Evolutionary conservation across 1,140 invertebrate genomes (phyloP), one percentile per base, ranked within the genome.

Genomic region (Cydia strobilella): DNA sequence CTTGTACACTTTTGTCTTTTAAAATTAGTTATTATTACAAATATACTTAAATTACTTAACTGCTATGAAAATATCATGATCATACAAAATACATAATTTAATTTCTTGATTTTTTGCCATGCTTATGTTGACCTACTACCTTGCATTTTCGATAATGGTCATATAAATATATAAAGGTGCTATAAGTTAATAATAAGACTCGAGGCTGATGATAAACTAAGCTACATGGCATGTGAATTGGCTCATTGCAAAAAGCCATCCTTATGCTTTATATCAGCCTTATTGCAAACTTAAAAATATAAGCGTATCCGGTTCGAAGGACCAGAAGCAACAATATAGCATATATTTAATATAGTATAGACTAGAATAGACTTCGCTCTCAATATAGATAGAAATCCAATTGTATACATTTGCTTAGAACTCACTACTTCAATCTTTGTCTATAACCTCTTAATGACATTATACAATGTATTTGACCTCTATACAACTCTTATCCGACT

Each of bases 201-300:
- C 66, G 73, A 73, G 82, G 81, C 83, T 84, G 80, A 86, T 89
- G 85, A 86, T 82, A 23, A 65, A 45, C 72, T 66, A 71, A 25
- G 42, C 72, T 51, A 73, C 71, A 63, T 74, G 75, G 77, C 79
- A 79, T 75, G 59, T 80, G 76, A 72, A 63, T 81, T 83, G 85
- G 84, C 83, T 84, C 82, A 63, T 78, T 62, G 86, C 86, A 85
- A 77, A 72, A 90, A 92, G 88, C 89, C 88, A 89, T 89, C 87
- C 87, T 77, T 84, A 18, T 83, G 84, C 82, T 76, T 87, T 82
- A 88, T 86, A 85, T 82, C 81, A 89, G 89, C 87, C 78, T 84
- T 79, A 77, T 83, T 82, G 82, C 84, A 72, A 76, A 84, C 82
- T 84, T 84, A 89, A 81, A 80, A 79, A 81, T 82, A 80, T 83